Evolutionary conservation across 2,888 invertebrate species (phyloP).

Genomic region (Busseola fusca): DNA sequence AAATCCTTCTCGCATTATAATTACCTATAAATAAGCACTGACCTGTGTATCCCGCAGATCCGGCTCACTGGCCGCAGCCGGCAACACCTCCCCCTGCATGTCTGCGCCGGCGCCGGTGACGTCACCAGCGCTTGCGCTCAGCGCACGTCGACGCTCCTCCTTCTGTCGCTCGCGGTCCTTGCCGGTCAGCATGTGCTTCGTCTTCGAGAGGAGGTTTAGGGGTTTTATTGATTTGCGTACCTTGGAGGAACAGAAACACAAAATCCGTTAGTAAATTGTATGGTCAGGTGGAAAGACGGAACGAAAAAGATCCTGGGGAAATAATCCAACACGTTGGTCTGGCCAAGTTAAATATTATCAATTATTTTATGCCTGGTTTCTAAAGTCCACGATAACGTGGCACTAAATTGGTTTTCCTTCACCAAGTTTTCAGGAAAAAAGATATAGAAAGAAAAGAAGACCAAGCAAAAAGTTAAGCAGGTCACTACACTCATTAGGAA

Average conservation of each 20-base stretch:
- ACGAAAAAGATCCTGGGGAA: neutral
- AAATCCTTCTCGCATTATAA: too few species aligned
- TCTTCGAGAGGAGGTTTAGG: constrained; percentile 78
- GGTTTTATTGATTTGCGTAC: constrained; percentile 81
- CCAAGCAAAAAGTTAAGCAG: neutral
- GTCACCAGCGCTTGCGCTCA: constrained; percentile 84
- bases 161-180: constrained; percentile 69
- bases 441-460: neutral
- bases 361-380: neutral
- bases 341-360: neutral
- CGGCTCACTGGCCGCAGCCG: constrained; percentile 91
- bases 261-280: neutral
- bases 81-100: constrained; percentile 61
- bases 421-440: neutral
- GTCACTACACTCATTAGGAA: neutral
- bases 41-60: constrained; percentile 88
- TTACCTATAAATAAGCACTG: constrained; percentile 49
- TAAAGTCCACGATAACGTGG: neutral
- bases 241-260: constrained; percentile 59
- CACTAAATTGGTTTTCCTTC: neutral
- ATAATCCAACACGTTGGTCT: neutral
- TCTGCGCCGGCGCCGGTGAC: constrained; percentile 80
- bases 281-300: neutral
- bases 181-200: constrained; percentile 77
- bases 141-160: constrained; percentile 71